A percentile compares a stretch with the other conserved stretches of the same genome.
These are phyloP conservation scores for Sylvietta virens DNA, from an alignment of 2,113 vertebrate species.

Conservation along the genomic window DNA sequence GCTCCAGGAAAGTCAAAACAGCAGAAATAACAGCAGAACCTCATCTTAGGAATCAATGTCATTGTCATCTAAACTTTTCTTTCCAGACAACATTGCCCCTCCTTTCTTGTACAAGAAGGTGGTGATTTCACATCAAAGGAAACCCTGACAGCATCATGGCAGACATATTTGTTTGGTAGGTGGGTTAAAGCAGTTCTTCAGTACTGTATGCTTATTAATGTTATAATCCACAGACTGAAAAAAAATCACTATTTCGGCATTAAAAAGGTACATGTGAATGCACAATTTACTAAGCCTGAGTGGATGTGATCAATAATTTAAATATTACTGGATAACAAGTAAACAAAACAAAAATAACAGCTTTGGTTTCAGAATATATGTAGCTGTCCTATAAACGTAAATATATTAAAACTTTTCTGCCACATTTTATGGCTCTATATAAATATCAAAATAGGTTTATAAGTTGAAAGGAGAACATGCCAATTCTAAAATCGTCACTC, in stretches of 20 bases:
- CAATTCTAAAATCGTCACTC: conserved; percentile 10
- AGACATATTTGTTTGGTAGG: background rate
- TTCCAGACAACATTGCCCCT: background rate
- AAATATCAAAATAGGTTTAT: conserved; percentile 59
- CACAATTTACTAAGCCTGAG: conserved; percentile 34
- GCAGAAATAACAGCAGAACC: background rate
- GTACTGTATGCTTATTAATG: background rate
- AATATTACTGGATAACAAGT: conserved; percentile 27
- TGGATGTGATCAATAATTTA: conserved; percentile 56
- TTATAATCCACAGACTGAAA: background rate
- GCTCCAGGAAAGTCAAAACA: background rate
- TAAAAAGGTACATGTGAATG: conserved; percentile 31
- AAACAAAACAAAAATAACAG: conserved; percentile 63
- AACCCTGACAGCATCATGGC: conserved; percentile 1
- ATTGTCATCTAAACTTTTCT: background rate
- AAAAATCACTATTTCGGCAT: conserved; percentile 33
- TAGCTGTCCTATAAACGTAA: conserved; percentile 46
- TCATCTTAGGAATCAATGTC: background rate
- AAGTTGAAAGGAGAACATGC: conserved; percentile 20
- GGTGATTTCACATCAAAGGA: background rate
- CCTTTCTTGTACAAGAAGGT: background rate
- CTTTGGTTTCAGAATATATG: conserved; percentile 41
- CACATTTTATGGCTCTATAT: conserved; percentile 53
- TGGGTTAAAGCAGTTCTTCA: background rate
- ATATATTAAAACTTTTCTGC: conserved; percentile 52